phyloP scores from a whole-genome alignment of 2,888 invertebrate genomes.

The Plebejus melissa region DNA sequence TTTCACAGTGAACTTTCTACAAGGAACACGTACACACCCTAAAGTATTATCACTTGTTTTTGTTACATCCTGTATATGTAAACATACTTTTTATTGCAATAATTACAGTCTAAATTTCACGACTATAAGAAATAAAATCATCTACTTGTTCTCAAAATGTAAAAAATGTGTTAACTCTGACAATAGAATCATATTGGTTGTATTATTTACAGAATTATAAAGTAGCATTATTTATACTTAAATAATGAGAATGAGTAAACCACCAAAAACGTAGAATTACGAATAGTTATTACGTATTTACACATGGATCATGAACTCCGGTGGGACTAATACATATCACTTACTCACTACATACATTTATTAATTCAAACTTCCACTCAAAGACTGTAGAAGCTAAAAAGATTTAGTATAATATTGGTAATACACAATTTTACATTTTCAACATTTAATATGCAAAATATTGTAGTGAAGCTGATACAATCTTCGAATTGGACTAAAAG shows the following conservation, averaged over 20 bases:
- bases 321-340: slow-evolving; percentile 6
- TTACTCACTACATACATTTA: not conserved
- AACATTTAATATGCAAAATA: not conserved
- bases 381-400: not conserved
- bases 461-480: not conserved
- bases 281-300: not conserved
- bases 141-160: not conserved
- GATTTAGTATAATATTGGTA: not conserved
- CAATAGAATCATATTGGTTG: not conserved
- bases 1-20: too few species aligned
- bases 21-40: too few species aligned
- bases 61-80: not conserved
- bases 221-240: not conserved
- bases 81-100: not conserved
- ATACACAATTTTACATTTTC: not conserved
- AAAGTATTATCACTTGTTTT: too few species aligned
- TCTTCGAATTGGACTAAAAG: not conserved
- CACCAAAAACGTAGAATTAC: not conserved
- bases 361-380: not conserved
- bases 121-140: not conserved
- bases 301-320: not conserved
- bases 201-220: not conserved
- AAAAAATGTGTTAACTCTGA: not conserved
- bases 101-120: not conserved
- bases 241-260: not conserved